A percentile compares a stretch with the other conserved stretches of the same genome.
Conservation (phyloP, 2,797 vertebrate genomes). For the Brachyrhaphis roseni region DNA sequence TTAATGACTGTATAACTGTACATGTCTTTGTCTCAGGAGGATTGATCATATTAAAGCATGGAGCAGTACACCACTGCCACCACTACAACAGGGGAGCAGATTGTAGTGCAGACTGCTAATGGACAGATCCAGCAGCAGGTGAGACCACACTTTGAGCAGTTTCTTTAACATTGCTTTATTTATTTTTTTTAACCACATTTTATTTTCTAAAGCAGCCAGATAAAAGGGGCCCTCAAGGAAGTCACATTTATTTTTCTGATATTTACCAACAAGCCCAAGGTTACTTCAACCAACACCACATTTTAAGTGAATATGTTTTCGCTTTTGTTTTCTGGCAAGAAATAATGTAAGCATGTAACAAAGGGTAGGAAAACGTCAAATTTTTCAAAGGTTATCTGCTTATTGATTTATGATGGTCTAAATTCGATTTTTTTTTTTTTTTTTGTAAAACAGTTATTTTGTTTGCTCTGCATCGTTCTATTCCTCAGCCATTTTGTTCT, state of each 20-base stretch:
- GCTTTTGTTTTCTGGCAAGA: neutral
- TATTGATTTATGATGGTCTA: neutral
- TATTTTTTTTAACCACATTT: neutral
- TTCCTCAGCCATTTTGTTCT: neutral
- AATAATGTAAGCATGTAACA: neutral
- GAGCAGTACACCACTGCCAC: conserved; percentile 92
- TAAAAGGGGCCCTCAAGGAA: neutral
- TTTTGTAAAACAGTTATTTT: neutral
- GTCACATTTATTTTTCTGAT: neutral
- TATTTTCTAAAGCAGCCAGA: neutral
- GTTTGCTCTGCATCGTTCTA: neutral
- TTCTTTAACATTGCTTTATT: neutral
- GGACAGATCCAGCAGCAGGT: conserved; percentile 98
- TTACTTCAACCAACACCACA: neutral
- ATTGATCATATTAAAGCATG: conserved; percentile 75
- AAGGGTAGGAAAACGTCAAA: neutral
- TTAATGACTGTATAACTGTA: neutral
- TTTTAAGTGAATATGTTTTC: neutral
- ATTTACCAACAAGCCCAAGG: neutral
- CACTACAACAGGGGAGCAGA: conserved; percentile 92
- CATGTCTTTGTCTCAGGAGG: conserved; percentile 35
- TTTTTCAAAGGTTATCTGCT: neutral
- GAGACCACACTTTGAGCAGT: conserved; percentile 23
- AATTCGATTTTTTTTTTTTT: neutral
- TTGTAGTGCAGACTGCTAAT: conserved; percentile 90